Percentiles rank a stretch among this genome's conserved stretches.
Conservation (phyloP, 1,140 invertebrate species). For the Capitella teleta region DNA sequence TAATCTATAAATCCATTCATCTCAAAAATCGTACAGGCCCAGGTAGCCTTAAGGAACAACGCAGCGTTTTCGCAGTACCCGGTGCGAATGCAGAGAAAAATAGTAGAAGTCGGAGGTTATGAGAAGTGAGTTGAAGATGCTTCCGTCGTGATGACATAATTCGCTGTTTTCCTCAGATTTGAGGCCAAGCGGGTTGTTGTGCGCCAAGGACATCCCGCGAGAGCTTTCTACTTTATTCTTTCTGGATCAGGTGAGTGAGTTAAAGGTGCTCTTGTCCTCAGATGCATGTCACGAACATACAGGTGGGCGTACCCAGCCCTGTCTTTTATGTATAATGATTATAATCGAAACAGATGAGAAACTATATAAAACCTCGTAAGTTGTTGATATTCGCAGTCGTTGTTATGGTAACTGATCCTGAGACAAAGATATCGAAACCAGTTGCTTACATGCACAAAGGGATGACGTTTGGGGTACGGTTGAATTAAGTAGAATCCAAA, state of each 20-base stretch:
- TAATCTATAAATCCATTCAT: no score
- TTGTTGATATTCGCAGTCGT: conserved; percentile 20
- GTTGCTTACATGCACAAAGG: conserved; percentile 23
- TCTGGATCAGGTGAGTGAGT: conserved; percentile 23
- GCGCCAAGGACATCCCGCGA: conserved; percentile 26
- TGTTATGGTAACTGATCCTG: conserved; percentile 23
- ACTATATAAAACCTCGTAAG: not conserved
- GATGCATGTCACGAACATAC: not conserved
- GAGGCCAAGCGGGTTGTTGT: conserved; percentile 26
- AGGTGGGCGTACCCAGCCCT: no score
- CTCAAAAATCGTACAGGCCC: no score
- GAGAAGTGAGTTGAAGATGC: not conserved
- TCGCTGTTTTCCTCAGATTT: conserved; percentile 17
- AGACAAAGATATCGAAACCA: conserved; percentile 16
- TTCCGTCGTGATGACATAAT: not conserved
- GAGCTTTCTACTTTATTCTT: conserved; percentile 33
- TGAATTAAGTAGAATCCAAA: not conserved
- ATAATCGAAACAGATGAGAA: no score
- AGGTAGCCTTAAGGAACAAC: no score
- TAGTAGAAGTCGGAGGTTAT: not conserved
- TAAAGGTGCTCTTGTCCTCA: not conserved
- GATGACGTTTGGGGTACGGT: conserved; percentile 33
- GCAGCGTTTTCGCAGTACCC: not conserved
- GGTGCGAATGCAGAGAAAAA: not conserved
- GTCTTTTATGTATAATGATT: no score